Evolutionary conservation across 2,113 vertebrate species (phyloP), one percentile per base, ranked within the genome.

Genomic region (Perognathus longimembris): DNA sequence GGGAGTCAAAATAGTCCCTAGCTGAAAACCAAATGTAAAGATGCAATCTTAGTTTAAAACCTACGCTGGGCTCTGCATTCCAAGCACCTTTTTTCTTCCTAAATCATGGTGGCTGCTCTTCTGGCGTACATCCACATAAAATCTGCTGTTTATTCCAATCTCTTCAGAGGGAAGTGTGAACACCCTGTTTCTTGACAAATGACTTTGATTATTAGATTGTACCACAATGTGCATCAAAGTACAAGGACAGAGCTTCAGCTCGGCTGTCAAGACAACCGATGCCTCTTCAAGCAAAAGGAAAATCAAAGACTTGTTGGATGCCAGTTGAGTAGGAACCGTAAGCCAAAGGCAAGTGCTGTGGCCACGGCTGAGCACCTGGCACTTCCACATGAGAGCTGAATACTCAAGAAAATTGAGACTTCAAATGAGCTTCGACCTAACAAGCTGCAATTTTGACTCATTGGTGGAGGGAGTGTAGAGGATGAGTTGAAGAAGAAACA

Each of bases 371-470:
- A 98, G 98, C 98, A 99, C 98, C 98, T 98, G 98, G 98, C 98
- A 98, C 98, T 99, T 96, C 97, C 97, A 97, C 87, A 96, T 90
- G 96, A 98, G 97, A 97, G 98, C 97, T 94, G 95, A 93, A 98
- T 96, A 98, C 98, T 98, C 96, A 98, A 98, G 98, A 98, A 99
- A 98, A 98, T 99, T 98, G 98, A 98, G 98, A 99, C 99, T 99
- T 99, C 98, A 99, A 99, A 99, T 98, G 98, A 99, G 98, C 98
- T 98, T 98, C 97, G 93, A 93, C 96, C 95, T 98, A 98, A 98
- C 97, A 98, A 98, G 96, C 98, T 97, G 98, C 98, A 99, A 99
- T 99, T 99, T 99, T 98, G 98, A 97, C 98, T 98, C 98, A 98
- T 97, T 98, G 95, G 40, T n/a, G 79, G 38, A 54, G 66, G 38